Evolutionary conservation across 2,888 invertebrate genomes (phyloP).

Genomic region (Himalopsyche japonica): DNA sequence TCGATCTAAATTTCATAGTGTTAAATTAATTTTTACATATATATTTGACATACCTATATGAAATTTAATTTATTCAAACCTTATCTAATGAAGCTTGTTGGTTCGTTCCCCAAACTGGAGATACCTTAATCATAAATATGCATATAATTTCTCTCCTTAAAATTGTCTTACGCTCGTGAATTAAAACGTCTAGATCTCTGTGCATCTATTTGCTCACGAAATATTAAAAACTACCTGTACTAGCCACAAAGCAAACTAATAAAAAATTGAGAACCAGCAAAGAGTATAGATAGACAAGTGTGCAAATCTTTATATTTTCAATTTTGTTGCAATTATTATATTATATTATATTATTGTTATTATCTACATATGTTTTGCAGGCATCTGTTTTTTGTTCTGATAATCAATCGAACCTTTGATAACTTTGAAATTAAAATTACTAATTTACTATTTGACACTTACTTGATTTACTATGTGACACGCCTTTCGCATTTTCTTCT

Average conservation of each 20-base stretch:
- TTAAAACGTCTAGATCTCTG: neutral
- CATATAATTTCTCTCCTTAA: neutral
- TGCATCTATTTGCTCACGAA: neutral
- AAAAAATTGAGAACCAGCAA: neutral
- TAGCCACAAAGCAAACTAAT: neutral
- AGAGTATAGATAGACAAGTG: neutral
- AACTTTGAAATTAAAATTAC: no score
- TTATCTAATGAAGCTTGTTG: no score
- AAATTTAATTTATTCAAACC: no score
- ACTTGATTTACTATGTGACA: no score
- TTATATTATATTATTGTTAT: neutral
- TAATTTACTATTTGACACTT: no score
- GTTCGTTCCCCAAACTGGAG: neutral
- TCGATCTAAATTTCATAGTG: neutral
- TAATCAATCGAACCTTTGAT: no score
- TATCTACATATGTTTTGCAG: neutral
- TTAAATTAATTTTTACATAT: neutral
- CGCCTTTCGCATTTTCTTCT: no score
- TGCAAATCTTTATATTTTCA: no score
- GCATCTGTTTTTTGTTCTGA: neutral
- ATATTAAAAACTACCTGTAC: neutral
- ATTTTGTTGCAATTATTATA: no score
- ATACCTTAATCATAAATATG: neutral
- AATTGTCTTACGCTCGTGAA: neutral
- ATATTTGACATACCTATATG: neutral